Base-by-base conservation (phyloP, 2,888 invertebrate species). In the Drepanosiphum platanoidis region DNA sequence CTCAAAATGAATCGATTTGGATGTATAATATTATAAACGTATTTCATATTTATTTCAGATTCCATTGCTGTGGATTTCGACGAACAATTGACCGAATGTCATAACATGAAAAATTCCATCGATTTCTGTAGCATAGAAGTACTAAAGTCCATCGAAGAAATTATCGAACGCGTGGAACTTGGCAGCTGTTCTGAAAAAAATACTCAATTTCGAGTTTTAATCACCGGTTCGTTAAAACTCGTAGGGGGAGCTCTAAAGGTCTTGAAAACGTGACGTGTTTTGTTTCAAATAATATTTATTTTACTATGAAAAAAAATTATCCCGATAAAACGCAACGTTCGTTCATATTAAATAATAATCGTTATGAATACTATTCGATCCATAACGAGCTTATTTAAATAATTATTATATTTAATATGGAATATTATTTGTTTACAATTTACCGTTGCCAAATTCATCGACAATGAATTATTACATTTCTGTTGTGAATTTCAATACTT, bases 161-260 rank as follows among this genome's bases (percentile, higher is more conserved):
- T 87, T 11, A 68, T 88, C 13, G 58, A 84, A 2, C 66, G 79
- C 52, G 81, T 86, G 18, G 15, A 77, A 58, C 61, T 52, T 5
- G 78, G 46, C 5, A 61, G 71, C 34, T 66, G 15, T 22, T 86
- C 86, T 4, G 87, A 87, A 3, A 87, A 88, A n/a, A 71, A 89
- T 46, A 90, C 91, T 88, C 89, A 88, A 82, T 87, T 88, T 2
- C 91, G 92, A 87, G 91, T 96, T 36, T 90, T 97, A 66, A 92
- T 96, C 0, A 96, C 96, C 0, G 97, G 97, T 8, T 97, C 96
- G 68, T 90, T 97, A 82, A 95, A 96, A 91, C 91, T 97, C 83
- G 93, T 97, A 79, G 97, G 97, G 0, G 93, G 94, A 15, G 92
- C 94, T 15, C 90, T 97, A 64, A 89, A 90, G 71, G 88, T 93